These are phyloP conservation scores for Eucidaris tribuloides DNA, from an alignment of 35 echinoderm and acorn worm genomes.

Conservation along the genomic window DNA sequence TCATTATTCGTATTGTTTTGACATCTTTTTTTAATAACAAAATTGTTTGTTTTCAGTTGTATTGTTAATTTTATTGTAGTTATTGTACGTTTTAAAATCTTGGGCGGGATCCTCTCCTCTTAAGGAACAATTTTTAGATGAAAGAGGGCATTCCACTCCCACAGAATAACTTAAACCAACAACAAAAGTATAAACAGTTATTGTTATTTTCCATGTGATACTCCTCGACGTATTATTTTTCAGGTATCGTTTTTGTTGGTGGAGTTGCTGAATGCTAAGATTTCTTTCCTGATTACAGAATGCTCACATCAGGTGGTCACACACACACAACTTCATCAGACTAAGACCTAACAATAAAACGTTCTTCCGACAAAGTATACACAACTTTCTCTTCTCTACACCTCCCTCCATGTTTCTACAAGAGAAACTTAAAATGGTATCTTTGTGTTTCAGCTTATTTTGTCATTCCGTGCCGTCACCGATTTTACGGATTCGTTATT, in stretches of 20 bases:
- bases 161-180: no score
- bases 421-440: background rate
- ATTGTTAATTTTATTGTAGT: no score
- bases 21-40: no score
- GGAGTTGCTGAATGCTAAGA: background rate
- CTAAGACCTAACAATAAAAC: background rate
- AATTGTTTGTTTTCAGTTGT: no score
- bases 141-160: no score
- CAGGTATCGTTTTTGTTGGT: background rate
- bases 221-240: background rate
- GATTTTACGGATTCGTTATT: conserved; percentile 13
- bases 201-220: background rate
- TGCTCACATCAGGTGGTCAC: background rate
- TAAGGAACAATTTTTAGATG: no score
- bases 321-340: no score
- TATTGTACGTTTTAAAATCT: no score
- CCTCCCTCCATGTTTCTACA: background rate
- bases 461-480: background rate
- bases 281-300: background rate
- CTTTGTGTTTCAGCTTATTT: background rate
- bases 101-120: no score
- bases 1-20: no score
- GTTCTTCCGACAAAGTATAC: background rate
- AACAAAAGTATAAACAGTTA: no score
- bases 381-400: background rate